Evolutionary conservation across 2,113 vertebrate species (phyloP).

Genomic region (Crocuta crocuta): DNA sequence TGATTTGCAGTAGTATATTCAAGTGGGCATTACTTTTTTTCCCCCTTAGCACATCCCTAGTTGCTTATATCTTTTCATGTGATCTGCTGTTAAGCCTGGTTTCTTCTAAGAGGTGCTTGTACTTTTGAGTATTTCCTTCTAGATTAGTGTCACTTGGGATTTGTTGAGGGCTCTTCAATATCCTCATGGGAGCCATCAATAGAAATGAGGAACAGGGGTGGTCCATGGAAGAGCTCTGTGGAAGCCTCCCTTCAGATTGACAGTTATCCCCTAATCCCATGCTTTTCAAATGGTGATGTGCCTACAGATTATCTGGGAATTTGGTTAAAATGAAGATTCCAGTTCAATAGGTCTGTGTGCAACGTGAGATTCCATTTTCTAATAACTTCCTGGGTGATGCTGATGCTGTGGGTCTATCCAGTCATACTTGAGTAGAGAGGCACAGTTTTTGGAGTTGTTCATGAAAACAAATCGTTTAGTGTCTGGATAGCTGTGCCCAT

Average conservation of each 20-base stretch:
- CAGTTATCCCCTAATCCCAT: not conserved
- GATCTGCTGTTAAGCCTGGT: constrained; percentile 21
- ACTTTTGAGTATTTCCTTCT: constrained; percentile 20
- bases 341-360: not conserved
- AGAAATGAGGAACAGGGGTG: constrained; percentile 15
- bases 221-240: not conserved
- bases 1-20: not conserved
- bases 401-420: not conserved
- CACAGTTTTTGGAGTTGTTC: not conserved
- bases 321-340: constrained; percentile 26
- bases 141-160: constrained; percentile 32
- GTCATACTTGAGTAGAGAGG: not conserved
- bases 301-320: not conserved
- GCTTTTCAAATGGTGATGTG: not conserved
- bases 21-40: not conserved
- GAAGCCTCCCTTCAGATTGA: constrained; percentile 1
- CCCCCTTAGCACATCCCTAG: not conserved
- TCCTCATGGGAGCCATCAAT: constrained; percentile 28
- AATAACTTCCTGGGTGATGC: not conserved
- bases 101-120: constrained; percentile 18
- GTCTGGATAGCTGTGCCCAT: not conserved
- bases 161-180: constrained; percentile 14
- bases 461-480: not conserved
- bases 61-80: constrained; percentile 1
- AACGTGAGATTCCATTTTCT: not conserved